Evolutionary conservation across 2,797 vertebrate genomes (phyloP).

Genomic region (Gallinago solitaria): DNA sequence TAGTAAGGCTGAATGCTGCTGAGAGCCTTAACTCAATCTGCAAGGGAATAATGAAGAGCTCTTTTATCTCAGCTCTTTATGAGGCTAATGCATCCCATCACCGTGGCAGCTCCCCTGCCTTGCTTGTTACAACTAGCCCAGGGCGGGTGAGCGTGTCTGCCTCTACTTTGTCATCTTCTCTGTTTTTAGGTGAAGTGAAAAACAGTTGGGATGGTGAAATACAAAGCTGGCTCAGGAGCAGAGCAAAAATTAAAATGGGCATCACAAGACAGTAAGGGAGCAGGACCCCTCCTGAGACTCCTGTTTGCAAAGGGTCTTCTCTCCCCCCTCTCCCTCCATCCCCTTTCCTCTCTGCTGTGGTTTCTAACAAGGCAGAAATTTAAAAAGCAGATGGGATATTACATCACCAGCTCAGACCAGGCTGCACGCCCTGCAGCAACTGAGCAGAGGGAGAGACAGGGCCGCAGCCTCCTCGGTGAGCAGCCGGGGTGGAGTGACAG

Average conservation of each 20-base stretch:
- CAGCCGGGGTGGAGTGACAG: conserved; percentile 12
- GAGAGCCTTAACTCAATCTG: conserved; percentile 63
- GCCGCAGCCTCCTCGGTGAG: not conserved
- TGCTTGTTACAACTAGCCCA: not conserved
- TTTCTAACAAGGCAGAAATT: conserved; percentile 11
- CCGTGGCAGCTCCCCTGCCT: not conserved
- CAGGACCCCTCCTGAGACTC: not conserved
- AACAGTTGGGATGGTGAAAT: conserved; percentile 8
- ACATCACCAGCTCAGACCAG: conserved; percentile 73
- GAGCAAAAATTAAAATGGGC: not conserved
- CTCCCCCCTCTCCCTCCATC: not conserved
- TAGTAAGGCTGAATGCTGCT: conserved; percentile 3
- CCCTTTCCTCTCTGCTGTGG: not conserved
- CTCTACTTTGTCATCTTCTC: not conserved
- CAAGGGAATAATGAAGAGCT: conserved; percentile 29
- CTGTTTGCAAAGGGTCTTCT: not conserved
- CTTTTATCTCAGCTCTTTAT: conserved; percentile 31
- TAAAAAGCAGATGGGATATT: conserved; percentile 68
- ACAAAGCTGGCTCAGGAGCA: not conserved
- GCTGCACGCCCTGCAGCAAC: conserved; percentile 75
- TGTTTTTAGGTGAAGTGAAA: not conserved
- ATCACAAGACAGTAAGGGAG: not conserved
- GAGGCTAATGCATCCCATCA: conserved; percentile 20
- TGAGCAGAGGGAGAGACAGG: conserved; percentile 64
- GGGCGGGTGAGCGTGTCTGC: not conserved